Evolutionary conservation across 2,797 vertebrate genomes (phyloP).

Genomic region (Yasuhikotakia modesta): DNA sequence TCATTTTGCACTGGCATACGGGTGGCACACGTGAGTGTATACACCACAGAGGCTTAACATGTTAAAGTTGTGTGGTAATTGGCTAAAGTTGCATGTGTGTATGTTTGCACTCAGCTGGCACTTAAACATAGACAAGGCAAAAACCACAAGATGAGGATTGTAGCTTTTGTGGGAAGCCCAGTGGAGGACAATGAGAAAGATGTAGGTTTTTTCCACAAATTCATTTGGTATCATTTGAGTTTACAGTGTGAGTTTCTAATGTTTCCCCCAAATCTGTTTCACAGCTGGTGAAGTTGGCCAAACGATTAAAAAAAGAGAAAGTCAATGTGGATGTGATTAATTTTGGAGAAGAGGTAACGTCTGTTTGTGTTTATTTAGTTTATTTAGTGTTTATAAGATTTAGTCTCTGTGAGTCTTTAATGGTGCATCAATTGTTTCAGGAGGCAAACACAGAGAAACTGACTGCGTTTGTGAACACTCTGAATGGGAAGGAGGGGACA

Average conservation of each 20-base stretch:
- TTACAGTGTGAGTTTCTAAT: background rate
- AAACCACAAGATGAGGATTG: slow-evolving; percentile 98
- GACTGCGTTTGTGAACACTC: slow-evolving; percentile 90
- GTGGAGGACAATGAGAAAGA: slow-evolving; percentile 96
- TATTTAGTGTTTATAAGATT: too few species aligned
- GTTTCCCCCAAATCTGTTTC: slow-evolving; percentile 13
- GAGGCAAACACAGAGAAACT: slow-evolving; percentile 95
- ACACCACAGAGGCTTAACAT: background rate
- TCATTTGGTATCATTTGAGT: background rate
- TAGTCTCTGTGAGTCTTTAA: too few species aligned
- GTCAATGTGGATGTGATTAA: slow-evolving; percentile 97
- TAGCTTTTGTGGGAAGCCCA: slow-evolving; percentile 95
- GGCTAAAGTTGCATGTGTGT: slow-evolving; percentile 13
- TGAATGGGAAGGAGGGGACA: slow-evolving; percentile 94
- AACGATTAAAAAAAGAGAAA: slow-evolving; percentile 96
- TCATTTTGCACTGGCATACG: slow-evolving; percentile 93
- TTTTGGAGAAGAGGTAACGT: slow-evolving; percentile 92
- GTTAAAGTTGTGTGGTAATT: background rate
- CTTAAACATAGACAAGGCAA: slow-evolving; percentile 97
- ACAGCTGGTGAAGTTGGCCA: slow-evolving; percentile 94
- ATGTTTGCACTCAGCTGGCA: slow-evolving; percentile 79
- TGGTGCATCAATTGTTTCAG: slow-evolving; percentile 71
- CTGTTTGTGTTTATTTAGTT: background rate
- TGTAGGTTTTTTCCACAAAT: slow-evolving; percentile 70
- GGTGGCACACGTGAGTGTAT: slow-evolving; percentile 87